phyloP scores from a whole-genome alignment of 2,797 vertebrate genomes.

The Botia almorhae region DNA sequence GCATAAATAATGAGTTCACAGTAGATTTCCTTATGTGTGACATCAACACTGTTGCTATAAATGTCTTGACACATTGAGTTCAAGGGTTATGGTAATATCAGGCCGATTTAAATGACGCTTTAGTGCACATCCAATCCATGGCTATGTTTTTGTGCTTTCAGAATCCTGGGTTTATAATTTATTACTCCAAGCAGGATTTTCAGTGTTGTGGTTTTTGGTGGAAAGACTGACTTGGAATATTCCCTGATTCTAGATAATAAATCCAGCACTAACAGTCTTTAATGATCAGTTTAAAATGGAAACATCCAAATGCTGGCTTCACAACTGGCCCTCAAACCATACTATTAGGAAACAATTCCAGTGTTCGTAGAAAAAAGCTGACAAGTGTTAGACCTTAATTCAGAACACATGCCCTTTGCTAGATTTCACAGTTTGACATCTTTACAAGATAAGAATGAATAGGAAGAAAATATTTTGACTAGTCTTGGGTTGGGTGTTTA shows the following conservation, averaged over 20 bases:
- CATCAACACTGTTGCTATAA: background rate
- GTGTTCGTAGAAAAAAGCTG: slow-evolving; percentile 72
- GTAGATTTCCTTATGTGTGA: background rate
- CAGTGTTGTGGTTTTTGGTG: slow-evolving; percentile 55
- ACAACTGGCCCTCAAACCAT: slow-evolving; percentile 70
- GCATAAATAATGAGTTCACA: background rate
- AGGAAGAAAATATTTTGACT: slow-evolving; percentile 40
- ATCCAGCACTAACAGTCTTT: slow-evolving; percentile 60
- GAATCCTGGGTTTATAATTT: slow-evolving; percentile 26
- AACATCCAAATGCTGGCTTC: slow-evolving; percentile 69
- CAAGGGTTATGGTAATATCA: slow-evolving; percentile 34
- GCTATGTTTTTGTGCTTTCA: slow-evolving; percentile 12
- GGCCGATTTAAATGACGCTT: background rate
- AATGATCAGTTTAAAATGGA: slow-evolving; percentile 77
- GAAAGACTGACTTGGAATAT: slow-evolving; percentile 71
- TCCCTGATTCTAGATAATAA: slow-evolving; percentile 68
- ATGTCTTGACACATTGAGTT: background rate
- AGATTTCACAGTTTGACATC: slow-evolving; percentile 45
- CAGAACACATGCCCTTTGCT: slow-evolving; percentile 67
- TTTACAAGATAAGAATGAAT: slow-evolving; percentile 44
- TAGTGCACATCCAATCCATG: no score
- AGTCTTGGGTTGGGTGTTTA: background rate
- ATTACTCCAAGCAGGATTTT: slow-evolving; percentile 11
- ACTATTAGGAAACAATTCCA: slow-evolving; percentile 73
- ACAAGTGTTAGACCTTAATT: slow-evolving; percentile 72